Conservation (phyloP, 2,888 invertebrate genomes). For the Cartodere bifasciata region DNA sequence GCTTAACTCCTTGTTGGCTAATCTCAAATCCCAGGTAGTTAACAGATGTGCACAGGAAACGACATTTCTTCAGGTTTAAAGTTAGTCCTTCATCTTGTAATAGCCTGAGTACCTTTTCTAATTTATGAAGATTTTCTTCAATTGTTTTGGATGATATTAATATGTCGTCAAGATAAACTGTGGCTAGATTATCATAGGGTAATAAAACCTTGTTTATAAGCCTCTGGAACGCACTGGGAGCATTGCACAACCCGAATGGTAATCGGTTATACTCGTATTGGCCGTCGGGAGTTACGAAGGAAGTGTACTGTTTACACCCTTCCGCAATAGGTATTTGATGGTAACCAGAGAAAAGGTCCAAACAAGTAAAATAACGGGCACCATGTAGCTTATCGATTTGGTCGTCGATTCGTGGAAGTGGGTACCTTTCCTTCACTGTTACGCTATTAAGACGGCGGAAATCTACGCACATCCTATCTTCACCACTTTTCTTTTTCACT, state of each 20-base stretch:
- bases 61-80: conserved; percentile 13
- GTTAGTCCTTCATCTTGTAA: conserved; percentile 10
- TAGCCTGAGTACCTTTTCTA: conserved; percentile 10
- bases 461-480: conserved; percentile 15
- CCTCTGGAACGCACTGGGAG: no score
- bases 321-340: conserved; percentile 14
- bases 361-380: conserved; percentile 14
- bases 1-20: conserved; percentile 6
- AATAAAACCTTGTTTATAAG: conserved; percentile 7
- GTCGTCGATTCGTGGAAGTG: conserved; percentile 15
- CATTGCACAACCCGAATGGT: conserved; percentile 13
- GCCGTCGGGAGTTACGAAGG: conserved; percentile 15
- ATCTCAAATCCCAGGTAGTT: conserved; percentile 13
- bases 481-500: conserved; percentile 17
- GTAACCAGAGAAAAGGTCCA: conserved; percentile 15
- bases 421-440: conserved; percentile 14
- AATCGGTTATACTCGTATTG: conserved; percentile 14
- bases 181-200: conserved; percentile 3
- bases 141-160: conserved; percentile 7
- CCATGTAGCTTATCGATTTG: conserved; percentile 13
- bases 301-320: conserved; percentile 12
- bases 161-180: conserved; percentile 12
- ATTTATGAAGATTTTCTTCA: conserved; percentile 9
- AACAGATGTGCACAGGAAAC: conserved; percentile 9
- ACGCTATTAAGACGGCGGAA: conserved; percentile 14